A percentile compares a stretch with the other conserved stretches of the same genome.
Conservation (phyloP, 2,113 vertebrate genomes). For the Equus przewalskii region DNA sequence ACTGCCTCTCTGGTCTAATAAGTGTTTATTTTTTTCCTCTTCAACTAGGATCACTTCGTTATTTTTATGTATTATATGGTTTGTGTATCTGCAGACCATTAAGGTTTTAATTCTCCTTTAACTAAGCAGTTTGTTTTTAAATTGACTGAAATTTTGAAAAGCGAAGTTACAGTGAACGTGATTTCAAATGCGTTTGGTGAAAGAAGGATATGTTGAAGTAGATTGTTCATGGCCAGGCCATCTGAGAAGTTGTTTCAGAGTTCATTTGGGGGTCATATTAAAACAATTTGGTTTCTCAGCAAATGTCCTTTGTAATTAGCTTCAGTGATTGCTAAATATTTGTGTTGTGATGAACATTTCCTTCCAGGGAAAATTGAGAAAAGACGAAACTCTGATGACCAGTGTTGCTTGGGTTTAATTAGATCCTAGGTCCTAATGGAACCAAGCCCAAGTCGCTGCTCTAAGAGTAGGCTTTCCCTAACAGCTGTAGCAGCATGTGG, state of each 20-base stretch:
- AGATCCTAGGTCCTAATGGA: neutral
- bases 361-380: slow-evolving; percentile 55
- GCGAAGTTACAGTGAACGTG: neutral
- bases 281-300: slow-evolving; percentile 60
- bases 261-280: slow-evolving; percentile 35
- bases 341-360: slow-evolving; percentile 55
- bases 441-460: neutral
- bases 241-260: neutral
- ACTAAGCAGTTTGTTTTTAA: slow-evolving; percentile 24
- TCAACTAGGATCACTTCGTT: neutral
- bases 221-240: neutral
- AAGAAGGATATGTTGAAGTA: neutral
- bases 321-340: neutral
- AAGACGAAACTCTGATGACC: neutral
- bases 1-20: neutral
- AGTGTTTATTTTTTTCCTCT: slow-evolving; percentile 20
- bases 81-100: neutral
- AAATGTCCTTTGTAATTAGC: slow-evolving; percentile 36
- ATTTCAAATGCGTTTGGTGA: neutral
- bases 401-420: neutral
- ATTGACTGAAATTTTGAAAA: slow-evolving; percentile 45
- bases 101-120: slow-evolving; percentile 14
- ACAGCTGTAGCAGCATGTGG: neutral
- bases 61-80: neutral
- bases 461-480: neutral